These are phyloP conservation scores for Gibbula magus DNA, from an alignment of 2,888 invertebrate genomes.

Conservation along the genomic window DNA sequence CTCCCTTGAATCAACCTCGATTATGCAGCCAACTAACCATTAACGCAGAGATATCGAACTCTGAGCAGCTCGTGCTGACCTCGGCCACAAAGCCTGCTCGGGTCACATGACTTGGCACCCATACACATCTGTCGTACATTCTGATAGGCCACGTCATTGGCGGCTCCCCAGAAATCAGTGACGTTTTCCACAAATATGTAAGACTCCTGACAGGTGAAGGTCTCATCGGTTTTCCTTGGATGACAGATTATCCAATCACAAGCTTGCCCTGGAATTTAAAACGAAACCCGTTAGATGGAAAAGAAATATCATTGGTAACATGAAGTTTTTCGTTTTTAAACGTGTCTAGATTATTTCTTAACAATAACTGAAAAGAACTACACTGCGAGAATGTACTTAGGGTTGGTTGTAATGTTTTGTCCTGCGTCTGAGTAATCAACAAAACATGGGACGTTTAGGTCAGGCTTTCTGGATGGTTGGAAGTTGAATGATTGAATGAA, in stretches of 20 bases:
- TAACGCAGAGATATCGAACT: constrained; percentile 4
- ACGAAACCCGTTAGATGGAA: too few species aligned
- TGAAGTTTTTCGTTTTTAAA: too few species aligned
- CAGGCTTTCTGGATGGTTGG: too few species aligned
- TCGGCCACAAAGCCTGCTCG: background rate
- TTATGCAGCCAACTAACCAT: background rate
- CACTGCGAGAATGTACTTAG: too few species aligned
- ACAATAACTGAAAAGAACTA: too few species aligned
- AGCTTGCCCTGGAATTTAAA: background rate
- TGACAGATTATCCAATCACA: constrained; percentile 13
- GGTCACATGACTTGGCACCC: background rate
- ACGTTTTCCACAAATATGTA: constrained; percentile 20
- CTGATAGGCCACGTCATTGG: background rate
- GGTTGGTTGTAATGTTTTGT: too few species aligned
- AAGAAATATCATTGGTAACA: too few species aligned
- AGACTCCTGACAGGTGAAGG: background rate
- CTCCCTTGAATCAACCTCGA: too few species aligned
- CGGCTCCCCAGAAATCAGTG: constrained; percentile 1
- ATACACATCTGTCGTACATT: constrained; percentile 14
- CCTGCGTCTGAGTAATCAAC: too few species aligned
- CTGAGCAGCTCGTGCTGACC: background rate
- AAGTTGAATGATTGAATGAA: too few species aligned
- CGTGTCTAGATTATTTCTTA: too few species aligned
- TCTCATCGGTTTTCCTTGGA: background rate
- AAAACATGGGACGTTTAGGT: too few species aligned